Evolutionary conservation across 2,888 invertebrate species (phyloP).

Genomic region (Eugnorisma glareosa): DNA sequence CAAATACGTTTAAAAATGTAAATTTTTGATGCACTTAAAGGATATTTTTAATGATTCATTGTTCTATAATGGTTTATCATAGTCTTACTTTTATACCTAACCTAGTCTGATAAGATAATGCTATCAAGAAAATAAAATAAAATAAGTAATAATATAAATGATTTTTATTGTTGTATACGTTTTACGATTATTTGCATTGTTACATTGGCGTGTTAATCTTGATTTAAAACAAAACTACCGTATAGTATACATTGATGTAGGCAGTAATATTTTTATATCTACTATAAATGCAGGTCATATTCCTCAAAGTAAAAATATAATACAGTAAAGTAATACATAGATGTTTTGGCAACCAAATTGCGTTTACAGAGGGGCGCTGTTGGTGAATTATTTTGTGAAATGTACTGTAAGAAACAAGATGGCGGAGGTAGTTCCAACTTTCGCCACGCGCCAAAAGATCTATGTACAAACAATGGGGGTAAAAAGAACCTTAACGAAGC

Average conservation of each 20-base stretch:
- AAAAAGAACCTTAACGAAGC: too few species aligned
- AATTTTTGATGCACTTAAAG: neutral
- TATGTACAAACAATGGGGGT: too few species aligned
- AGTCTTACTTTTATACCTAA: conserved; percentile 10
- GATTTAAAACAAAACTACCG: neutral
- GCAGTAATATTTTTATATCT: neutral
- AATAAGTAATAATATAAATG: neutral
- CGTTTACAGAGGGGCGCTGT: neutral
- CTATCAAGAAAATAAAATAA: conserved; percentile 32
- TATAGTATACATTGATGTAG: neutral
- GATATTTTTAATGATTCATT: neutral
- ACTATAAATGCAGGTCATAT: neutral
- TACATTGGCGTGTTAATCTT: neutral
- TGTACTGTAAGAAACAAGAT: neutral
- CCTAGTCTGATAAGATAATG: conserved; percentile 9
- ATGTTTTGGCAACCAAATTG: neutral
- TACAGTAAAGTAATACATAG: conserved; percentile 2
- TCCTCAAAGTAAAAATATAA: neutral
- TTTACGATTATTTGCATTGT: neutral
- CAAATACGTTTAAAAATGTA: neutral
- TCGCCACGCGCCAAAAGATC: neutral
- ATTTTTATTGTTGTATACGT: conserved; percentile 22
- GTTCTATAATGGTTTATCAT: neutral
- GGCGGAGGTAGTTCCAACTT: neutral
- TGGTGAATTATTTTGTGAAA: neutral